Conservation (phyloP, 2,888 invertebrate genomes). For the Cosmopolites sordidus region DNA sequence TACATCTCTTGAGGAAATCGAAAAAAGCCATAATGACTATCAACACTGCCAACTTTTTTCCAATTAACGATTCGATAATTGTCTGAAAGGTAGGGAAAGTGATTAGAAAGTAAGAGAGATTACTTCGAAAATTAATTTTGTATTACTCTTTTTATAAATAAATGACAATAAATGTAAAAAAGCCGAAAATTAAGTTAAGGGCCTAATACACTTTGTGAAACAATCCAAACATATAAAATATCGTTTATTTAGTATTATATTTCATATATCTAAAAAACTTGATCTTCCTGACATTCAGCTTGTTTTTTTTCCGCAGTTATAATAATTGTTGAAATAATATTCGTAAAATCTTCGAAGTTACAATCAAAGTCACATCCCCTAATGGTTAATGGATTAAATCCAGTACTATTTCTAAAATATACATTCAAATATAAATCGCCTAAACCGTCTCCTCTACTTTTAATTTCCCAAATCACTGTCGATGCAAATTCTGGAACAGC, state of each 20-base stretch:
- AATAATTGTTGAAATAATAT: slow-evolving; percentile 11
- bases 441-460: neutral
- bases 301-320: slow-evolving; percentile 11
- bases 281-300: slow-evolving; percentile 8
- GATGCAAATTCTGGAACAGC: slow-evolving; percentile 63
- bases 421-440: slow-evolving; percentile 15
- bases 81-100: no score
- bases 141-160: no score
- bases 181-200: no score
- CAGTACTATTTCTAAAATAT: slow-evolving; percentile 24
- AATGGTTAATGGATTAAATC: slow-evolving; percentile 14
- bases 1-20: no score
- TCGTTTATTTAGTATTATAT: neutral
- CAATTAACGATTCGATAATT: no score
- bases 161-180: no score
- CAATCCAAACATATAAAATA: neutral
- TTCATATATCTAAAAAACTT: neutral
- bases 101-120: no score
- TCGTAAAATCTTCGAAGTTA: slow-evolving; percentile 9
- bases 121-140: no score
- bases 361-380: slow-evolving; percentile 20
- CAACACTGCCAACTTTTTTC: no score
- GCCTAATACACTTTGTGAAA: no score
- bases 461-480: slow-evolving; percentile 63
- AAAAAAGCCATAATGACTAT: no score